phyloP scores from a whole-genome alignment of 2,888 invertebrate species.

The Cotesia congregata region DNA sequence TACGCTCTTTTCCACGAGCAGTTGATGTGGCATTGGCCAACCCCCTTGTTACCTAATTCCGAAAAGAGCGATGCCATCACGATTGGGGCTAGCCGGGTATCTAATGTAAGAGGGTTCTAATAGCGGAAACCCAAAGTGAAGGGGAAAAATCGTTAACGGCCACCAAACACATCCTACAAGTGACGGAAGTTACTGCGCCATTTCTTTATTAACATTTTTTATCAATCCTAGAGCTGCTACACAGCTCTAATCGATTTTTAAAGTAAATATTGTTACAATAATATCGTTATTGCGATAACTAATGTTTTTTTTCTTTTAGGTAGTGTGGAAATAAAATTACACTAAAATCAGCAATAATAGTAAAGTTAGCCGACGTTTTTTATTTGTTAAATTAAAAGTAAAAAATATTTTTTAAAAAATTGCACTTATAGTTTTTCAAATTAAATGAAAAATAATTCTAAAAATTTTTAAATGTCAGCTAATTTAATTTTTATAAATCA shows the following conservation, averaged over 20 bases:
- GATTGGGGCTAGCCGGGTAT: conserved; percentile 22
- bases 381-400: no score
- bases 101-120: conserved; percentile 22
- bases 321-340: background rate
- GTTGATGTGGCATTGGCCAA: conserved; percentile 18
- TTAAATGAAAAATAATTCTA: no score
- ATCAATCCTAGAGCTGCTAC: conserved; percentile 13
- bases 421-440: no score
- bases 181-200: conserved; percentile 41
- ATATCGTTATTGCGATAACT: background rate
- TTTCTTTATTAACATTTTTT: conserved; percentile 36
- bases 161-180: background rate
- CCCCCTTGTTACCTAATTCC: conserved; percentile 40
- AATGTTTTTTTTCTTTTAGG: background rate
- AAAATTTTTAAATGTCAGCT: no score
- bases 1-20: background rate
- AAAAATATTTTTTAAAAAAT: no score
- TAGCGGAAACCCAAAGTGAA: conserved; percentile 38
- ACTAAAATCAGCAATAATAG: no score
- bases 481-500: no score
- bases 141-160: conserved; percentile 39
- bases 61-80: conserved; percentile 16
- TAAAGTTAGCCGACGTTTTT: no score
- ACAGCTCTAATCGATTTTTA: conserved; percentile 19
- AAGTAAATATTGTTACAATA: background rate